Base-by-base conservation (phyloP, 2,113 vertebrate species). In the Pelecanus crispus region DNA sequence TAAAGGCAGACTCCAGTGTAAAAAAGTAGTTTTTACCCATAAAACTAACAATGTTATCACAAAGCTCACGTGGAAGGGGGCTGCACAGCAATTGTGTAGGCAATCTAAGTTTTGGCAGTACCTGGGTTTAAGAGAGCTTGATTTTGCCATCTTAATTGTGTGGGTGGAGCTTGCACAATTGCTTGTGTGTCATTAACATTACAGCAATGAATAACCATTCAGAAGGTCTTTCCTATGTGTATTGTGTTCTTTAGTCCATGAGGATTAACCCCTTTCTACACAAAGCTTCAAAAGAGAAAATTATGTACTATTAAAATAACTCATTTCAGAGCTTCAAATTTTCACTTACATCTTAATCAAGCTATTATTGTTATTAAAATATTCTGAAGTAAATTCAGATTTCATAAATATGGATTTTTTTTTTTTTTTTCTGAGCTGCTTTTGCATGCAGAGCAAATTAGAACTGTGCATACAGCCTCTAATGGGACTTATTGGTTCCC, bases 321-420 rank as follows among this genome's bases (percentile, higher is more conserved):
- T 88, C 40, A 31, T 84, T 93, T 86, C 67, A 87, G 77, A 93
- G 61, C 61, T 94, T 87, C 47, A 12, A 92, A 65, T 92, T 94
- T 96, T 92, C 56, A 75, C 86, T 92, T 91, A 88, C 80, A 87
- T 96, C 80, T 93, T 96, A 95, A 96, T 96, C 82, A 93, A 91
- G 80, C 72, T 83, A 86, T 95, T 96, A 88, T 95, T 97, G 66
- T 96, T 90, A 93, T 96, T 95, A 96, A 95, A 95, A 88, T 92
- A 94, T 92, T 90, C 90, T 91, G 77, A 93, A 95, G 36, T 84
- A 38, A 86, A 78, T 91, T 94, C 77, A 75, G 72, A 94, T 93
- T 92, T 96, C 94, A 92, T 94, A 93, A 96, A 94, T 91, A 89
- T 28, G 67, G 58, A 85, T 6, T 73, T 47, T 18, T 45, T 45